Conservation (phyloP, 2,888 invertebrate genomes). For the Drosophila meridionalis region DNA sequence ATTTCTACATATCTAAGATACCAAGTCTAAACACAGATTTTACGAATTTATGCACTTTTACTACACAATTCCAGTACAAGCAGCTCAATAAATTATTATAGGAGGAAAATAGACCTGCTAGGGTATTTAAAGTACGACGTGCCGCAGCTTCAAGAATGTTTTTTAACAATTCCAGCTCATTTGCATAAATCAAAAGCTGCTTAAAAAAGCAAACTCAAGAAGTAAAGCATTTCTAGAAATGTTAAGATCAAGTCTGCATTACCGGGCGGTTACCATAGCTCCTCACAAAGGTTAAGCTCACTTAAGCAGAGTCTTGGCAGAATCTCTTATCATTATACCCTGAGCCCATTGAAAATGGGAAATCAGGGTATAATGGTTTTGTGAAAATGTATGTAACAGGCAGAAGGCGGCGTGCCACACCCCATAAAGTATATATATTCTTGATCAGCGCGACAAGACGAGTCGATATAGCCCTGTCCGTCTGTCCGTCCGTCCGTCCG, state of each 20-base stretch:
- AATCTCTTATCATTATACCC: background rate
- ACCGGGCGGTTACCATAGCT: constrained; percentile 11
- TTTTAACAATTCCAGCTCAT: constrained; percentile 29
- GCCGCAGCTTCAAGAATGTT: background rate
- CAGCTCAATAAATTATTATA: background rate
- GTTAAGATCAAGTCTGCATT: constrained; percentile 21
- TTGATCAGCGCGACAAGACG: too few relatives aligned
- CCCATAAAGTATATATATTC: too few relatives aligned
- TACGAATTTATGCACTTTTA: background rate
- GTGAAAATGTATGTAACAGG: too few relatives aligned
- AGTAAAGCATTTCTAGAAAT: constrained; percentile 11
- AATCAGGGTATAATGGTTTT: too few relatives aligned
- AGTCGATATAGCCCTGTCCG: too few relatives aligned
- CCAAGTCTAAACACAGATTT: too few relatives aligned
- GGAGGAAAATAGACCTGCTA: background rate
- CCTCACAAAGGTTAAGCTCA: background rate
- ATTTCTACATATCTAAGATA: too few relatives aligned
- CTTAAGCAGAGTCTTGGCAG: background rate
- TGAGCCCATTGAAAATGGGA: too few relatives aligned
- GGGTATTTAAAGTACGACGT: background rate
- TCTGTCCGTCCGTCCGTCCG: too few relatives aligned
- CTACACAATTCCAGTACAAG: background rate
- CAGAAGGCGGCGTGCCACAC: too few relatives aligned
- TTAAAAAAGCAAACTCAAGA: constrained; percentile 27
- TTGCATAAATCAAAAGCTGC: constrained; percentile 55